Percentiles rank a stretch among this genome's conserved stretches.
Conservation (phyloP, 53 echinoderm and acorn worm genomes). For the Arbacia lixula region DNA sequence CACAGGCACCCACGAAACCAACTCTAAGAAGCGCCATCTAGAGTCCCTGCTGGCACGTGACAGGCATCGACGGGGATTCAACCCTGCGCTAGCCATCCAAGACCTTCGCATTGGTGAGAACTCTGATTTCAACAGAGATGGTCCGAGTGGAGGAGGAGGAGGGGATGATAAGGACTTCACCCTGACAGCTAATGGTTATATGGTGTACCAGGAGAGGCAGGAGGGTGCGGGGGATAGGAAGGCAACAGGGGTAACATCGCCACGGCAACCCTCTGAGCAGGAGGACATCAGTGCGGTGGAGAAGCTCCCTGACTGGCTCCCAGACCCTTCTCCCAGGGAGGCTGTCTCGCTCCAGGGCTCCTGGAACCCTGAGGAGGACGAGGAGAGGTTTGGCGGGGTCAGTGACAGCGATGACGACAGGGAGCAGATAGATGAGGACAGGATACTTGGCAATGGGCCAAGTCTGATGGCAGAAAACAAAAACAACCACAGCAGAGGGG, state of each 20-base stretch:
- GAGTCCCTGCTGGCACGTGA: slow-evolving; percentile 5
- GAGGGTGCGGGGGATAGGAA: neutral
- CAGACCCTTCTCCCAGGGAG: slow-evolving; percentile 23
- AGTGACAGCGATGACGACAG: slow-evolving; percentile 36
- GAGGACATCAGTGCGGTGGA: slow-evolving; percentile 8
- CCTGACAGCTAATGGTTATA: slow-evolving; percentile 37
- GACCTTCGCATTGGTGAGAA: slow-evolving; percentile 15
- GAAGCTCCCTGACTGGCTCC: slow-evolving; percentile 8
- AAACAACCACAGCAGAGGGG: slow-evolving; percentile 5
- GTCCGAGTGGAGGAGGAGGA: neutral
- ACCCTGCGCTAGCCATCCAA: slow-evolving; percentile 37
- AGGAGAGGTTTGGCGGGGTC: slow-evolving; percentile 13
- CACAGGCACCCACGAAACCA: neutral
- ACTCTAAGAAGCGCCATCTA: slow-evolving; percentile 30
- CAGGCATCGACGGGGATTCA: neutral
- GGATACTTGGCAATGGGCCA: slow-evolving; percentile 1
- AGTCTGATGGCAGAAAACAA: slow-evolving; percentile 16
- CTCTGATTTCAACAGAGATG: neutral
- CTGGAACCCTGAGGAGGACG: slow-evolving; percentile 24
- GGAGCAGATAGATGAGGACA: neutral
- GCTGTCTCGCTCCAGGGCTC: slow-evolving; percentile 7
- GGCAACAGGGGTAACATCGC: neutral
- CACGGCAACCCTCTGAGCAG: neutral
- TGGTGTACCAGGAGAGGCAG: slow-evolving; percentile 23
- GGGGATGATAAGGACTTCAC: slow-evolving; percentile 31